Evolutionary conservation across 2,113 vertebrate genomes (phyloP), one percentile per base, ranked within the genome.

Genomic region (Antennarius striatus): DNA sequence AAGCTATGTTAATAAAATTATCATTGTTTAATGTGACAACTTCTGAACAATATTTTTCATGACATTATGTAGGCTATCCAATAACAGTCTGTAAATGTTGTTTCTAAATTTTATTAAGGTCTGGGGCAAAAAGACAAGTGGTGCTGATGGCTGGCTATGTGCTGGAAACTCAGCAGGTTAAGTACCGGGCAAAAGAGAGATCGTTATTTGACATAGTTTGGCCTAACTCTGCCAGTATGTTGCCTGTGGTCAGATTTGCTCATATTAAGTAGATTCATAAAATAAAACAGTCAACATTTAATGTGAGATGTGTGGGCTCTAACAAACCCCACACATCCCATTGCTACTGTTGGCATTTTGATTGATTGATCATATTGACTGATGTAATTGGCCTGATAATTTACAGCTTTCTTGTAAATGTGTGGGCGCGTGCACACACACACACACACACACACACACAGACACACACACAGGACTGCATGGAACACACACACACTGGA

Each of bases 301-400:
- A 58, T 15, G 22, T 22, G 22, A 2, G 22, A 22, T 59, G 53
- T 43, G 42, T 13, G 8, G 6, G 30, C 47, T 39, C 40, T 59
- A 52, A 70, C 57, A 64, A 55, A 56, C 49, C 28, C 32, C 15
- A 9, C 1, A 4, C 49, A 63, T 59, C 16, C 32, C 32, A 36
- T 3, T 55, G 47, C 60, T 68, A 63, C 50, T 64, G 55, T 53
- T 50, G 12, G 28, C 16, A 5, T 54, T 62, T 67, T 29, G 39
- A 56, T 66, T 14, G 22, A 22, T 22, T 22, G 22, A 22, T 22
- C 14, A 3, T 17, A 56, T 69, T 56, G 52, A 63, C 62, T 65
- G 40, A 65, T 70, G 51, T 56, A 51, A 72, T 12, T 54, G 15
- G 8, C 42, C n/a, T 46, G 16, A 56, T 12, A 15, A 45, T 16